Conservation (phyloP, 2,113 vertebrate genomes). For the Anhinga anhinga region DNA sequence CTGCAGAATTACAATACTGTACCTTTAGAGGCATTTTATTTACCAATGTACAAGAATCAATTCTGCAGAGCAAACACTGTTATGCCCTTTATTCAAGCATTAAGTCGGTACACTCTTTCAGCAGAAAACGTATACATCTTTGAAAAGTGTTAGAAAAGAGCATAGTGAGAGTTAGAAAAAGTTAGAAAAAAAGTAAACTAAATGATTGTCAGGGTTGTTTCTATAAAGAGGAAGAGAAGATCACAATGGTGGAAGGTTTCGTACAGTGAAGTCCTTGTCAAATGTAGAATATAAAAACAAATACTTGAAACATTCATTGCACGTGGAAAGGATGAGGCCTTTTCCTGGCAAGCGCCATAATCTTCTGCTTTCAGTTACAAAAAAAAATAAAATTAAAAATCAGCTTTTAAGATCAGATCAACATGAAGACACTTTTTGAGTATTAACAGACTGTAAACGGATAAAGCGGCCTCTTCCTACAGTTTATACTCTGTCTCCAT, state of each 20-base stretch:
- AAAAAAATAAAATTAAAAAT: background rate
- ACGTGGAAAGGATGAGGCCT: background rate
- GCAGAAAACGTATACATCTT: background rate
- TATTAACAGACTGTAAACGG: background rate
- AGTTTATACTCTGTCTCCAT: background rate
- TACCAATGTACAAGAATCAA: background rate
- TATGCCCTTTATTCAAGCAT: background rate
- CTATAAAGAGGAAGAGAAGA: background rate
- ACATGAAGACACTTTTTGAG: background rate
- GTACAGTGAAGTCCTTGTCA: background rate
- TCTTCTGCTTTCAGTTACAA: background rate
- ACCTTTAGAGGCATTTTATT: constrained; percentile 51
- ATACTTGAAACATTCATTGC: background rate
- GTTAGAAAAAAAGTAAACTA: background rate
- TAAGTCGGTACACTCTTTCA: background rate
- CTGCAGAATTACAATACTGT: background rate
- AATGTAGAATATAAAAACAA: background rate
- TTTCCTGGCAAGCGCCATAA: constrained; percentile 1
- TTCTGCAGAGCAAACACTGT: background rate
- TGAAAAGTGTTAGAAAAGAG: background rate
- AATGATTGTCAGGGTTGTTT: background rate
- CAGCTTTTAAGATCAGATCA: background rate
- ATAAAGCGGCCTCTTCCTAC: background rate
- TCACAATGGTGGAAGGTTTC: background rate
- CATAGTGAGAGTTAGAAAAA: background rate